These are phyloP conservation scores for Ramphastos sulfuratus DNA, from an alignment of 2,113 vertebrate genomes.

Conservation along the genomic window DNA sequence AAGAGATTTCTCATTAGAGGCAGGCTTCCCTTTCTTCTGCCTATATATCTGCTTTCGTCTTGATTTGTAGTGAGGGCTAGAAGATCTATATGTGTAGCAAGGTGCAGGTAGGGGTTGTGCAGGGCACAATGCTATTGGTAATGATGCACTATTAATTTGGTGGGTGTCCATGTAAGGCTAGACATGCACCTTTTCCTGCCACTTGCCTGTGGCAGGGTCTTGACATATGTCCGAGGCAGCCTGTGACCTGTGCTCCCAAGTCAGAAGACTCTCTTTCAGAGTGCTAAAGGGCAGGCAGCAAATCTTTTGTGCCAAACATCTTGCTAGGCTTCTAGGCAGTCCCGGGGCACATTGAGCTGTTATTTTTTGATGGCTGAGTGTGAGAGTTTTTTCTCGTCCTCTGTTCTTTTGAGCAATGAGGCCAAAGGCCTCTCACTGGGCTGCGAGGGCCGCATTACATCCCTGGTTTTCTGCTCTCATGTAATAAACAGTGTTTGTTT, in stretches of 20 bases:
- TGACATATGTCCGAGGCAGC: neutral
- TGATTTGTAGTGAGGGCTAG: neutral
- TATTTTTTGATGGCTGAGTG: neutral
- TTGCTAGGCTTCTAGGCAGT: neutral
- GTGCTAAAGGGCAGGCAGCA: neutral
- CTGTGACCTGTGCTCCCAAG: neutral
- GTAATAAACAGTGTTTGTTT: neutral
- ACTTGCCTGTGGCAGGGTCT: neutral
- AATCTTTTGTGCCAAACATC: neutral
- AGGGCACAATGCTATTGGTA: neutral
- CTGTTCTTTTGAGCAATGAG: fast-evolving
- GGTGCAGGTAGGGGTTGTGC: neutral
- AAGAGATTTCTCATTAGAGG: fast-evolving
- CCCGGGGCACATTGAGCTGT: neutral
- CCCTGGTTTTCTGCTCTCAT: neutral
- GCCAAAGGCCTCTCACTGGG: neutral
- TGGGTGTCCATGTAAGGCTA: neutral
- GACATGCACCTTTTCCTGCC: neutral
- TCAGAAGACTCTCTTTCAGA: neutral
- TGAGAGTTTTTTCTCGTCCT: neutral
- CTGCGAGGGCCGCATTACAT: neutral
- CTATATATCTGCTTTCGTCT: neutral
- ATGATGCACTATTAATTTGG: neutral
- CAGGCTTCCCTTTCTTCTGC: neutral
- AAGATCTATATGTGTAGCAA: fast-evolving